Base-by-base conservation (phyloP, 2,113 vertebrate genomes). In the Oryctolagus cuniculus region DNA sequence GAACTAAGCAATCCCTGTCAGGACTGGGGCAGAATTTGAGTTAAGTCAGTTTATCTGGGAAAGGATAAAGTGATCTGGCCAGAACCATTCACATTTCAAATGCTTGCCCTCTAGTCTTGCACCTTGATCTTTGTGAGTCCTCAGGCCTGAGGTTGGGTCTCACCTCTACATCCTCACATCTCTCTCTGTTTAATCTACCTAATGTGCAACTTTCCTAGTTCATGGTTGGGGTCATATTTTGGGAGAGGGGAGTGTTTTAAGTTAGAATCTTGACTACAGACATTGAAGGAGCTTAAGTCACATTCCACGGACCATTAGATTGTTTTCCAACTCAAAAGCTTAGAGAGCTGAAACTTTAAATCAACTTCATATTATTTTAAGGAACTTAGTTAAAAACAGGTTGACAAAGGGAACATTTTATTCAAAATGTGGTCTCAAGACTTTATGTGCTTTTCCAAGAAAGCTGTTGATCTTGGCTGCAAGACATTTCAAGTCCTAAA, bases 391-490 rank as follows among this genome's bases (percentile, higher is more conserved):
- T 93, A 89, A 89, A 86, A 95, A 89, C 72, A 85, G 29, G 67
- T 86, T 91, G 89, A 85, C 87, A 91, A 64, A 89, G 72, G 58
- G 72, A 96, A 96, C 61, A 90, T 83, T 96, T 95, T 95, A 93
- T 79, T 89, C 66, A 92, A 95, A 92, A 84, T 51, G 36, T 80
- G 29, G 73, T 94, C 73, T 81, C 63, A 67, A 90, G 77, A 92
- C 70, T 88, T 64, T 72, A 29, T 90, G 72, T 95, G n/a, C 29
- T 93, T 95, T 96, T 87, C 63, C 49, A 74, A 96, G 81, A 93
- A 87, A 95, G 72, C 49, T 95, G 88, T 81, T 96, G 61, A 90
- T 95, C 31, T 92, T 85, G 73, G 58, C 19, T 93, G 67, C 22
- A 92, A 95, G 34, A 79, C 92, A 93, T 79, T 85, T 74, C 10